Evolutionary conservation across 2,113 vertebrate genomes (phyloP).

Genomic region (Mesembrinibis cayennensis): DNA sequence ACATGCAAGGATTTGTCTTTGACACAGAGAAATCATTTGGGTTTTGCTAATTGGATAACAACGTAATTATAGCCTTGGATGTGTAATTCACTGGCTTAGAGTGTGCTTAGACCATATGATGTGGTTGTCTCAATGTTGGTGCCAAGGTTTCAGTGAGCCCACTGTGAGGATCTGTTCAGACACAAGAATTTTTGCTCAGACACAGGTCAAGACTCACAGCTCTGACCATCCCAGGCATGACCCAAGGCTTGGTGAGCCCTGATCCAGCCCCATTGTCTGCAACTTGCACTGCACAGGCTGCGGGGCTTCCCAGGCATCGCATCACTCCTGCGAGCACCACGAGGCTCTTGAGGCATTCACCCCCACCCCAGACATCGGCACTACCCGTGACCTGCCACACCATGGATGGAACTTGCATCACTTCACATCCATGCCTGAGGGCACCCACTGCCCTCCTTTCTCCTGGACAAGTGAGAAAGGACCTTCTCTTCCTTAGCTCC

Average conservation of each 20-base stretch:
- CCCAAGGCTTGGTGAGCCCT: neutral
- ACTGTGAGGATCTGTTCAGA: neutral
- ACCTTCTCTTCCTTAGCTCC: neutral
- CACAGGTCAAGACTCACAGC: rapidly evolving
- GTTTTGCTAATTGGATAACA: conserved; percentile 21
- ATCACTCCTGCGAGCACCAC: neutral
- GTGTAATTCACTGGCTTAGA: neutral
- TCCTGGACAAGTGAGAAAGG: neutral
- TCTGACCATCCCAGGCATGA: neutral
- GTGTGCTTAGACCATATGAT: neutral
- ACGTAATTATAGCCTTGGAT: neutral
- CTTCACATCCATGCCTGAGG: rapidly evolving
- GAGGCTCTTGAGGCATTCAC: neutral
- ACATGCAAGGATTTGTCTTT: neutral
- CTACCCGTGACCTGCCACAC: rapidly evolving
- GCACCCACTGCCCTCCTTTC: neutral
- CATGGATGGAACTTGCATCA: rapidly evolving
- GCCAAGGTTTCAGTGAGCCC: neutral
- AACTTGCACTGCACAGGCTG: neutral
- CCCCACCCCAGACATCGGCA: rapidly evolving
- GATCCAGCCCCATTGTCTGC: neutral
- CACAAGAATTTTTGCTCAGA: neutral
- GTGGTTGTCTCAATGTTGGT: neutral
- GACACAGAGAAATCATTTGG: neutral
- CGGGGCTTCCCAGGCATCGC: neutral